Evolutionary conservation across 2,888 invertebrate genomes (phyloP), one percentile per base, ranked within the genome.

Genomic region (Macaria liturata): DNA sequence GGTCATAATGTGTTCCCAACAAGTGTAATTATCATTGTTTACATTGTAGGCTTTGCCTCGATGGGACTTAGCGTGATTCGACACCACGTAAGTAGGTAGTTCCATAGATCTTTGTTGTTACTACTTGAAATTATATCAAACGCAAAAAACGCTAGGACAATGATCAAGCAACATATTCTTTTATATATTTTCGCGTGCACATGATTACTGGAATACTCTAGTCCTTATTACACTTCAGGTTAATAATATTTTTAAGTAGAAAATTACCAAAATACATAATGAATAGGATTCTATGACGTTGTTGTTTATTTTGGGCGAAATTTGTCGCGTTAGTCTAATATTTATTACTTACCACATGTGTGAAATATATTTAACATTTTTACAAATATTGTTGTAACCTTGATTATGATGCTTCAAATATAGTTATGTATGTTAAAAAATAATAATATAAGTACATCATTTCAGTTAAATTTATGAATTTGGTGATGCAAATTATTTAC

Each of bases 91-190:
- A 86, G 88, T 87, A 75, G 37, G 30, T 45, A 45, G 43, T 34
- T 39, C 37, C 37, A 70, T 76, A 67, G 76, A 87, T 86, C 90
- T 90, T 90, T 91, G 88, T 90, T 90, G 84, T 78, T 73, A 68
- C 70, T 70, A 67, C 65, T 65, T 72, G 48, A 59, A 64, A 64
- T 61, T 74, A 72, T 68, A 67, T 81, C 72, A 75, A 80, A 81
- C 79, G 83, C 80, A 81, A 78, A 85, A 84, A 81, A 79, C 70
- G 80, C 74, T 76, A 75, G 76, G 57, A 76, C 67, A 64, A 71
- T 74, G 70, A 60, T 69, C 65, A 59, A 59, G 61, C 56, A 57
- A 68, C 61, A 53, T 70, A 31, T 40, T 49, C 55, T 60, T 52
- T 48, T 3, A 37, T 49, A 32, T 32, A 30, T 9, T 42, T 56